phyloP scores from a whole-genome alignment of 2,113 vertebrate genomes.

The Ctenomys sociabilis region DNA sequence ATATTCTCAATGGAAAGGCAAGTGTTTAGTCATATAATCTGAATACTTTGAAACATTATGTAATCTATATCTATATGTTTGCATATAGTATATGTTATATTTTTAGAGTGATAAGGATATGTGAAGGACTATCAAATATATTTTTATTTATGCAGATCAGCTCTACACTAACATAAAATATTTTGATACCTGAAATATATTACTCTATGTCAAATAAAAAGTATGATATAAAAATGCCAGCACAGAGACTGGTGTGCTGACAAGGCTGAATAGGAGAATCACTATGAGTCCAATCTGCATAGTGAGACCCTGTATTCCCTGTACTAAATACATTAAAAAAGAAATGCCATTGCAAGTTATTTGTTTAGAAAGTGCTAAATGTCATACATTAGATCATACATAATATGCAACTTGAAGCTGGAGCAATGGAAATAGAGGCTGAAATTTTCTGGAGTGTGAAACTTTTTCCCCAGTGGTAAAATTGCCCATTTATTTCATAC shows the following conservation, averaged over 20 bases:
- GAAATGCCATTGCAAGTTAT: neutral
- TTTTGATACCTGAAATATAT: conserved; percentile 5
- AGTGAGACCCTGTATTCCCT: too few species aligned
- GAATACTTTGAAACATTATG: neutral
- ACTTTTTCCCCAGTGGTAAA: neutral
- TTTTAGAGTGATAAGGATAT: conserved; percentile 44
- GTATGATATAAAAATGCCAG: neutral
- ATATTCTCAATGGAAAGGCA: neutral
- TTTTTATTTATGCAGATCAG: neutral
- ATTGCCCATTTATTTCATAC: neutral
- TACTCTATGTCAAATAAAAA: conserved; percentile 19
- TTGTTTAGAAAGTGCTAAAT: neutral
- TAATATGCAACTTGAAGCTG: neutral
- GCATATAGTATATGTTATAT: neutral
- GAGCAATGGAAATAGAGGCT: neutral
- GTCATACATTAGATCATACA: neutral
- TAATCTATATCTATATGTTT: neutral
- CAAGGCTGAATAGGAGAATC: too few species aligned
- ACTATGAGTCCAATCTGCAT: too few species aligned
- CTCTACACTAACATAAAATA: neutral
- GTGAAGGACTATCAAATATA: neutral
- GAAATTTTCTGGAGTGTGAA: neutral
- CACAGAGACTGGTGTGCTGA: too few species aligned
- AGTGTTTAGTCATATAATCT: neutral
- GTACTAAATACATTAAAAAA: too few species aligned